Evolutionary conservation across 2,113 vertebrate species (phyloP), one percentile per base, ranked within the genome.

Genomic region (Lamprologus tigripictilis): DNA sequence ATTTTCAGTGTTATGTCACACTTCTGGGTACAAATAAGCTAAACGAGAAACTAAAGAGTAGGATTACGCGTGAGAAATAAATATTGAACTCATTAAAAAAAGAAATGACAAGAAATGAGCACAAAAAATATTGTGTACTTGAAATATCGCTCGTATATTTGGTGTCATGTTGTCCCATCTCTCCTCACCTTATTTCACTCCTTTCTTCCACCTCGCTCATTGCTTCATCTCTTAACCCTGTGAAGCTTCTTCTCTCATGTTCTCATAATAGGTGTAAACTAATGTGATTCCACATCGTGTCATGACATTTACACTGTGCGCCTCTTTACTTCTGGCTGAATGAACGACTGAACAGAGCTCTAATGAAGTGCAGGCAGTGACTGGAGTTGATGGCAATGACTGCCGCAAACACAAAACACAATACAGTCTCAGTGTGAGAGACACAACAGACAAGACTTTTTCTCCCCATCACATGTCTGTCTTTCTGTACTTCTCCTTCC

Each of bases 401-500:
- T 54, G 53, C n/a, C 80, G 40, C 83, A 86, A 28, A 86, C 68
- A 81, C 37, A 53, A 81, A 83, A 81, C 81, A 94, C 85, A 93
- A 92, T 89, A 8, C 54, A 40, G 49, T 51, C 89, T 83, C 90
- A 93, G 91, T 92, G 83, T 84, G 16, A 84, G 80, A 23, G 61
- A 88, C 84, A 85, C 81, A 35, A 76, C 81, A 76, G 83, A 90
- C 84, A 89, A 90, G 83, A 90, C 35, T 73, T 86, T 85, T 93
- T 92, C 90, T 93, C 55, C 81, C 76, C 86, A 11, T 81, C 73
- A 88, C 83, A 14, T 28, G 85, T 61, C 82, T 80, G 51, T 86
- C 33, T 84, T 17, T 73, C 42, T 63, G n/a, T 26, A 8, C 51
- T 17, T 86, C 47, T 88, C 73, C 86, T 81, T 58, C 76, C 37